Evolutionary conservation across 2,113 vertebrate genomes (phyloP).

Genomic region (Genyomyrus donnyi): DNA sequence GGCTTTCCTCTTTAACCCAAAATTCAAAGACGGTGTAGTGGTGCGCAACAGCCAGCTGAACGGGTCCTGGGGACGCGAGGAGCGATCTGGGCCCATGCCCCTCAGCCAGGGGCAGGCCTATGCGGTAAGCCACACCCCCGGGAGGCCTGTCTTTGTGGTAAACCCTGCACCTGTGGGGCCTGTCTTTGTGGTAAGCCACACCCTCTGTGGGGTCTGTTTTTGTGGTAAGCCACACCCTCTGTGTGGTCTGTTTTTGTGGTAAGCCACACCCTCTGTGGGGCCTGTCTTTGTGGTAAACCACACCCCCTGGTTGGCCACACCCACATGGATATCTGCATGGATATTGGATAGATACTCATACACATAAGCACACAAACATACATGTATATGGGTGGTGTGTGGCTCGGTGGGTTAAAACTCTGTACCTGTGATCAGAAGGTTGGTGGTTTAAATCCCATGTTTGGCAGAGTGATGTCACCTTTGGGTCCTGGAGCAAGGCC

Average conservation of each 20-base stretch:
- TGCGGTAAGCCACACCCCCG: constrained; percentile 22
- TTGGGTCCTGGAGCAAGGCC: neutral
- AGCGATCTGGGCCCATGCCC: constrained; percentile 34
- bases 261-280: too few relatives aligned
- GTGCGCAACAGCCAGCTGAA: constrained; percentile 41
- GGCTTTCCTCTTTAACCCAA: constrained; percentile 50
- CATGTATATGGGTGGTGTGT: neutral
- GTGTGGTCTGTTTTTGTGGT: too few relatives aligned
- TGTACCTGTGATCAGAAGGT: too few relatives aligned
- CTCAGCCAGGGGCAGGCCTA: constrained; percentile 44
- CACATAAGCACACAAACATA: too few relatives aligned
- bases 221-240: neutral
- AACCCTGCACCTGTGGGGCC: neutral
- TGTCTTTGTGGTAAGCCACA: neutral
- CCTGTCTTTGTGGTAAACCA: neutral
- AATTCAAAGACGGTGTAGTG: constrained; percentile 43
- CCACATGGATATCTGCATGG: too few relatives aligned
- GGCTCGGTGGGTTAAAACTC: too few relatives aligned
- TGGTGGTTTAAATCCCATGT: too few relatives aligned
- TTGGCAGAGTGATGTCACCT: too few relatives aligned
- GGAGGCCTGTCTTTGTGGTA: too few relatives aligned
- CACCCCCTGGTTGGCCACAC: too few relatives aligned
- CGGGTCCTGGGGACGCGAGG: constrained; percentile 41
- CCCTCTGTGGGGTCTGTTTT: too few relatives aligned
- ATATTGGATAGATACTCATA: too few relatives aligned